phyloP scores from a whole-genome alignment of 2,113 vertebrate genomes.

The Epinephelus fuscoguttatus region DNA sequence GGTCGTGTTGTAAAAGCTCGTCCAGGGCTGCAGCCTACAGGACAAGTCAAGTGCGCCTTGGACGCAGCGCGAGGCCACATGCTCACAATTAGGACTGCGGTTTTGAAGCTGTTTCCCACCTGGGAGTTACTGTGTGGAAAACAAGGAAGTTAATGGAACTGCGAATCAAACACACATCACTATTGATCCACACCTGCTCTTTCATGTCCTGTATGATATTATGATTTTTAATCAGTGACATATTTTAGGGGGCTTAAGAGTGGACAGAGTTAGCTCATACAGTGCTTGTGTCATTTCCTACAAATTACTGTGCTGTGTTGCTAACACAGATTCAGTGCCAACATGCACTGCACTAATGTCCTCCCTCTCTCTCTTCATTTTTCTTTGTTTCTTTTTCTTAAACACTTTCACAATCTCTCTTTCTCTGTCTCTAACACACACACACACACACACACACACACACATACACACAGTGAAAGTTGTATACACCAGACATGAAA shows the following conservation, averaged over 20 bases:
- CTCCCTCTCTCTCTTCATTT: neutral
- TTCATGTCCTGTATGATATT: slow-evolving; percentile 52
- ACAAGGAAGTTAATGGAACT: slow-evolving; percentile 69
- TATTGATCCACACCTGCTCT: slow-evolving; percentile 66
- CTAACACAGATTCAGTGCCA: slow-evolving; percentile 33
- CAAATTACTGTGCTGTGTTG: slow-evolving; percentile 23
- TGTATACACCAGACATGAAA: slow-evolving; percentile 20
- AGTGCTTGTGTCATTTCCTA: slow-evolving; percentile 56
- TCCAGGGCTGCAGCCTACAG: slow-evolving; percentile 18
- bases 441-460: neutral
- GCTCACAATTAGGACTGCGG: slow-evolving; percentile 69
- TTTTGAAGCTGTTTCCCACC: slow-evolving; percentile 69
- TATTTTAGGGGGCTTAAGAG: slow-evolving; percentile 3
- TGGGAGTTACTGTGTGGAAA: slow-evolving; percentile 64
- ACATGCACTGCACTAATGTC: neutral
- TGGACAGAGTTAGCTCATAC: slow-evolving; percentile 19
- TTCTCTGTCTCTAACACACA: neutral
- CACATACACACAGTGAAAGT: neutral
- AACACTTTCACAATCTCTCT: neutral
- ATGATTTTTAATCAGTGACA: slow-evolving; percentile 57
- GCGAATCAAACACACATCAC: slow-evolving; percentile 65
- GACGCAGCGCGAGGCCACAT: slow-evolving; percentile 63
- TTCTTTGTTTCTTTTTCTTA: neutral
- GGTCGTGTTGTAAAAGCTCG: neutral
- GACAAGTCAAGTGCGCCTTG: slow-evolving; percentile 60